Evolutionary conservation across 2,888 invertebrate genomes (phyloP), one percentile per base, ranked within the genome.

Genomic region (Cantharis nigra): DNA sequence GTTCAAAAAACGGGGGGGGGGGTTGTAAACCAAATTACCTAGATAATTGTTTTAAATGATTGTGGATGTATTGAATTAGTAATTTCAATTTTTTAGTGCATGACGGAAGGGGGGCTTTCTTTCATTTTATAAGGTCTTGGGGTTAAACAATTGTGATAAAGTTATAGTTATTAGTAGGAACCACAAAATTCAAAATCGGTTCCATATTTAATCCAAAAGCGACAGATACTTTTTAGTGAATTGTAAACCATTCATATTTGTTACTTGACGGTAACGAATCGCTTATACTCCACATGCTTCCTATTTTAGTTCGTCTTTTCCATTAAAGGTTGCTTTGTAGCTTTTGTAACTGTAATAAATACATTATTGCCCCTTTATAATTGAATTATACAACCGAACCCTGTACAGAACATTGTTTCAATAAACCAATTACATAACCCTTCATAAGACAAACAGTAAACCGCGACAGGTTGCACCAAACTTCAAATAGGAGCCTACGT

Each of bases 401-500:
- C 79, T 82, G 83, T 81, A 78, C 82, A 83, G 83, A 83, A 82
- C 83, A 83, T 84, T 85, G 84, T 84, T 84, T 83, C 85, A 81
- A 85, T 85, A 85, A 85, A 85, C 85, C 83, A 85, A 85, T 85
- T 85, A 85, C 71, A 78, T 82, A 84, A 85, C 85, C 85, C 85
- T 84, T 85, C 82, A 82, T 80, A 83, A 82, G 82, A 83, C 84
- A 83, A 83, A 84, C 83, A 84, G 81, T 80, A 81, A 83, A 84
- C 84, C 84, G 79, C 84, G 82, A 79, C 80, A 83, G 82, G 82
- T 83, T 83, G 80, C 77, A 77, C 78, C 81, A 82, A 83, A 84
- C 84, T 82, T 80, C 79, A 80, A 80, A 79, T 80, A 78, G 77
- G 76, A 76, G 80, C 76, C 76, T 80, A 70, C 71, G 76, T 78